These are phyloP conservation scores for Cervus canadensis DNA, from an alignment of 2,113 vertebrate species.

Conservation along the genomic window DNA sequence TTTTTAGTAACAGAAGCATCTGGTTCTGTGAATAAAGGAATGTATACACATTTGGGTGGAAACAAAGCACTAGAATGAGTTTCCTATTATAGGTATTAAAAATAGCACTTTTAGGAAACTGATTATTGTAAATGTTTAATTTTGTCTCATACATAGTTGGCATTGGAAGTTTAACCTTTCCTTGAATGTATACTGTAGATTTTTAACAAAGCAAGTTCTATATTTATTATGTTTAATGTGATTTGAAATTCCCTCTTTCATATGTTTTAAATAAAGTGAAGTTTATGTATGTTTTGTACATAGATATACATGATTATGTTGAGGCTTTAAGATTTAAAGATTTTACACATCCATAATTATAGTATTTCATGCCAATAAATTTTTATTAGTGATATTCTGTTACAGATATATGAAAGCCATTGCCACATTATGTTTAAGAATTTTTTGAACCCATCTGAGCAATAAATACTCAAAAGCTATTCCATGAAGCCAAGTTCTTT, in stretches of 20 bases:
- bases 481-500: slow-evolving; percentile 54
- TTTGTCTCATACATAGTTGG: slow-evolving; percentile 75
- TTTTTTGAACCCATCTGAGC: slow-evolving; percentile 71
- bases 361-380: slow-evolving; percentile 77
- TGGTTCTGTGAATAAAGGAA: slow-evolving; percentile 77
- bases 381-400: slow-evolving; percentile 75
- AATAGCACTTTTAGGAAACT: slow-evolving; percentile 82
- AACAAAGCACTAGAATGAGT: slow-evolving; percentile 64
- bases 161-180: slow-evolving; percentile 78
- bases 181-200: slow-evolving; percentile 87
- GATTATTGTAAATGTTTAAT: slow-evolving; percentile 76
- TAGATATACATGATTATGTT: slow-evolving; percentile 77
- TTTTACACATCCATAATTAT: slow-evolving; percentile 62
- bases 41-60: slow-evolving; percentile 69
- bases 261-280: slow-evolving; percentile 80
- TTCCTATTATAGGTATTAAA: slow-evolving; percentile 73
- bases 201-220: slow-evolving; percentile 84
- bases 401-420: slow-evolving; percentile 73
- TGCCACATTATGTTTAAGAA: slow-evolving; percentile 55
- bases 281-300: slow-evolving; percentile 84
- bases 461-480: slow-evolving; percentile 74
- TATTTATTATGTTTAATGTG: slow-evolving; percentile 86
- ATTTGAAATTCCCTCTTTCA: slow-evolving; percentile 84
- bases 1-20: slow-evolving; percentile 77
- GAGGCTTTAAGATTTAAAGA: slow-evolving; percentile 76